Evolutionary conservation across 1,140 invertebrate genomes (phyloP).

Genomic region (Amphibalanus amphitrite): DNA sequence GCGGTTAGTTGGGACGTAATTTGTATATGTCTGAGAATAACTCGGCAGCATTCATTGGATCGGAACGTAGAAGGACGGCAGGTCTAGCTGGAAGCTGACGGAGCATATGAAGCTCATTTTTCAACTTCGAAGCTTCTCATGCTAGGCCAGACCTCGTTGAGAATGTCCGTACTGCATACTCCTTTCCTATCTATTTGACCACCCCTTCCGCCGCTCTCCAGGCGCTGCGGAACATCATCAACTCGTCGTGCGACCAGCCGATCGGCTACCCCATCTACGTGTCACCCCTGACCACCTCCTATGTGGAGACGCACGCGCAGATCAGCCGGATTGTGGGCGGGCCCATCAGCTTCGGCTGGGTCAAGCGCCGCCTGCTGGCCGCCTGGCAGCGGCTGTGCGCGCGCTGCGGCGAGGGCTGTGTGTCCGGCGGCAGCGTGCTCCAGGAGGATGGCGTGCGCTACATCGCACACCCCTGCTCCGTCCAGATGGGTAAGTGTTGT

Average conservation of each 20-base stretch:
- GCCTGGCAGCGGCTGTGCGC: constrained; percentile 43
- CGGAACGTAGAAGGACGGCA: too few species aligned
- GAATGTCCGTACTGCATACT: constrained; percentile 4
- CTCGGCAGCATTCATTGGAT: too few species aligned
- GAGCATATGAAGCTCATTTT: too few species aligned
- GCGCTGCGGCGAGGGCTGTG: constrained; percentile 74
- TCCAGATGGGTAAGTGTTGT: constrained; percentile 1
- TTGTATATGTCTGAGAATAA: too few species aligned
- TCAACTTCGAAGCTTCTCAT: too few species aligned
- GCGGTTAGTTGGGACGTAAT: too few species aligned
- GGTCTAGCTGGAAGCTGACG: too few species aligned
- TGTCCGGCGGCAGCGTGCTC: constrained; percentile 48
- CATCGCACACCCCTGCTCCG: neutral
- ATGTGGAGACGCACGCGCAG: constrained; percentile 78
- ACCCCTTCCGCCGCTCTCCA: neutral
- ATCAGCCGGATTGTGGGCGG: constrained; percentile 60
- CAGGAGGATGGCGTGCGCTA: neutral
- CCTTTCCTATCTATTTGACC: too few species aligned
- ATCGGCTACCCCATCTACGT: constrained; percentile 99
- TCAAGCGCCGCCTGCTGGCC: constrained; percentile 45
- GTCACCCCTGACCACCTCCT: constrained; percentile 92
- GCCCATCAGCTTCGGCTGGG: constrained; percentile 55
- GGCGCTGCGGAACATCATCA: constrained; percentile 93
- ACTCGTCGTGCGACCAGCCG: constrained; percentile 98
- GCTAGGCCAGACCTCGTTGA: too few species aligned